Base-by-base conservation (phyloP, 2,113 vertebrate species). In the Pachycephala philippinensis region DNA sequence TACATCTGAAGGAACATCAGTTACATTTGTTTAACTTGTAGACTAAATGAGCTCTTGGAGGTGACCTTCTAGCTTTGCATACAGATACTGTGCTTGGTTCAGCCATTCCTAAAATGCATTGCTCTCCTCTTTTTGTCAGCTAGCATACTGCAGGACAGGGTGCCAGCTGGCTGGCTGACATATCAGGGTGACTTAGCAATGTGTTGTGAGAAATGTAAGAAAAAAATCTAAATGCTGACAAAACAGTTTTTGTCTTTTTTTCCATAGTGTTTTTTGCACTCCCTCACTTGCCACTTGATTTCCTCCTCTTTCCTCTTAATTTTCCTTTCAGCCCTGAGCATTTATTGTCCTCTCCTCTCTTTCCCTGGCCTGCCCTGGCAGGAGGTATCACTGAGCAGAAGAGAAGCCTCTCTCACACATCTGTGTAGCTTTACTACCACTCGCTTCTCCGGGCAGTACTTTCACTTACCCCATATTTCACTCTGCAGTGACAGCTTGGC, bases 381-480 rank as follows among this genome's bases (percentile, higher is more conserved):
- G 65, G 37, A 85, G 40, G 31, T 30, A 60, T 69, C 53, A 37
- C 53, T 68, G 74, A 85, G 78, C 81, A 76, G 70, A 63, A 63
- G 74, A 87, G 66, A 79, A 96, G 33, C 50, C 28, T 94, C 63
- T 69, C 50, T 79, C 37, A 47, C 44, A 61, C 21, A 9, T 86
- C 82, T 74, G 27, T 66, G 22, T 30, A 63, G 45, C 82, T 96
- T 93, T 89, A 88, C 52, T 92, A 56, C 31, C 72, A 13, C 59
- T 94, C 0, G 0, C 23, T 92, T 94, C 95, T 92, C 89, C 3
- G 31, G 83, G 42, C 84, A 90, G 42, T 74, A 35, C 60, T 95
- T 96, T 84, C 64, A 66, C 75, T 94, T 93, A 94, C 31, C 50
- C 80, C 42, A 6, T 94, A 94, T 93, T 94, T 97, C 71, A 95